Evolutionary conservation across 2,888 invertebrate genomes (phyloP).

Genomic region (Orthosia gothica): DNA sequence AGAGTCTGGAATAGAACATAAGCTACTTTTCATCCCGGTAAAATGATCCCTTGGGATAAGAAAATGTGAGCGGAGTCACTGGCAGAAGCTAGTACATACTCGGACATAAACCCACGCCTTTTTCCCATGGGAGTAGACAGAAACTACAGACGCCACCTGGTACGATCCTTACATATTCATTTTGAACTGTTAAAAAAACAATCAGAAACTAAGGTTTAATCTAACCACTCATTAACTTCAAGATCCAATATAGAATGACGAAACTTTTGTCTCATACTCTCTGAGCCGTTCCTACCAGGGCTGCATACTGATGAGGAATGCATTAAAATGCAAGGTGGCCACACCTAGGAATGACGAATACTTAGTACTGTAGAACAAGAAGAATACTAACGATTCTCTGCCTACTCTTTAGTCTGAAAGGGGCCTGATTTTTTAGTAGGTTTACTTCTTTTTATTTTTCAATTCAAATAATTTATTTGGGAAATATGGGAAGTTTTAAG

Average conservation of each 20-base stretch:
- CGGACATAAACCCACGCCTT: no score
- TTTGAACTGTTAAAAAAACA: no score
- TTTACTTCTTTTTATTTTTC: not conserved
- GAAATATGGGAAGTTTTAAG: no score
- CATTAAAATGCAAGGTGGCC: constrained; percentile 40
- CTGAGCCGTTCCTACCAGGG: not conserved
- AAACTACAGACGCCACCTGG: no score
- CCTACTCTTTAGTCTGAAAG: not conserved
- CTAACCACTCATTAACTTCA: constrained; percentile 6
- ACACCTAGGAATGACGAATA: constrained; percentile 14
- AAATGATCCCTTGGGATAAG: no score
- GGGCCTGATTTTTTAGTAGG: not conserved
- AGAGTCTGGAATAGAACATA: no score
- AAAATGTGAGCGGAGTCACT: no score
- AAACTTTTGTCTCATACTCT: constrained; percentile 14
- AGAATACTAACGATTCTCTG: constrained; percentile 12
- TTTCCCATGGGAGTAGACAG: no score
- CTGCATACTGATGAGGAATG: constrained; percentile 33
- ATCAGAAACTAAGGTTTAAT: not conserved
- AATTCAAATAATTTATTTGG: no score
- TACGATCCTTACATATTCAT: no score
- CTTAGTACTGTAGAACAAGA: constrained; percentile 13
- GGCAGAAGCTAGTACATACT: no score
- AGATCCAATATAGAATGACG: constrained; percentile 33
- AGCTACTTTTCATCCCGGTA: no score